phyloP scores from a whole-genome alignment of 2,888 invertebrate species.

The Oxyteleia sp. region DNA sequence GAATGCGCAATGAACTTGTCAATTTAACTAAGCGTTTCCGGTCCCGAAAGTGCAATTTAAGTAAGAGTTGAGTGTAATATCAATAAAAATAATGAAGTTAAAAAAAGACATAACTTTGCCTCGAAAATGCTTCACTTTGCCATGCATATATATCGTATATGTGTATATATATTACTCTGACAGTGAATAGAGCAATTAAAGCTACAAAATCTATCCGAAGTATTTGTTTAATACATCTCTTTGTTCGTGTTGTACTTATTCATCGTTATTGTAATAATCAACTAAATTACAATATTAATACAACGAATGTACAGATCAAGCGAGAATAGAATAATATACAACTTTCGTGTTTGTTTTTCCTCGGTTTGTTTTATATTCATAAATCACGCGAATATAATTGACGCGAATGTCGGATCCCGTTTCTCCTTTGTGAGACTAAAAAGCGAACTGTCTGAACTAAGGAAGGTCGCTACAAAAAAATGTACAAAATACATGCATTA shows the following conservation, averaged over 20 bases:
- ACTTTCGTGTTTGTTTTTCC: conserved; percentile 26
- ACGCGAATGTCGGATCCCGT: conserved; percentile 26
- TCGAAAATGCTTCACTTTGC: conserved; percentile 5
- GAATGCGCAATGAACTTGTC: no score
- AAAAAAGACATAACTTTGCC: neutral
- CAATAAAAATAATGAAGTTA: no score
- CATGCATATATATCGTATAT: conserved; percentile 10
- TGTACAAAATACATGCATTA: conserved; percentile 77
- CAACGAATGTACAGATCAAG: conserved; percentile 70
- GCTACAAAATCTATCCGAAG: conserved; percentile 56
- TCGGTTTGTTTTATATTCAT: conserved; percentile 16
- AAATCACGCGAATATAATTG: conserved; percentile 56
- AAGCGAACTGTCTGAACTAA: conserved; percentile 72
- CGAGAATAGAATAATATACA: conserved; percentile 68
- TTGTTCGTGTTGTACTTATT: conserved; percentile 71
- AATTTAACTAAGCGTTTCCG: no score
- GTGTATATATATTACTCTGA: conserved; percentile 43
- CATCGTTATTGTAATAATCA: conserved; percentile 48
- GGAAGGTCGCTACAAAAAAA: conserved; percentile 73
- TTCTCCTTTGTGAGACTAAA: conserved; percentile 48
- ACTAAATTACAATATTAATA: conserved; percentile 66
- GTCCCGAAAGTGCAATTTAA: no score
- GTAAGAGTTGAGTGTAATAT: no score
- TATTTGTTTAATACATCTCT: conserved; percentile 56
- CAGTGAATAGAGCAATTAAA: conserved; percentile 36